Evolutionary conservation across 2,797 vertebrate species (phyloP).

Genomic region (Sebastes oblongus): DNA sequence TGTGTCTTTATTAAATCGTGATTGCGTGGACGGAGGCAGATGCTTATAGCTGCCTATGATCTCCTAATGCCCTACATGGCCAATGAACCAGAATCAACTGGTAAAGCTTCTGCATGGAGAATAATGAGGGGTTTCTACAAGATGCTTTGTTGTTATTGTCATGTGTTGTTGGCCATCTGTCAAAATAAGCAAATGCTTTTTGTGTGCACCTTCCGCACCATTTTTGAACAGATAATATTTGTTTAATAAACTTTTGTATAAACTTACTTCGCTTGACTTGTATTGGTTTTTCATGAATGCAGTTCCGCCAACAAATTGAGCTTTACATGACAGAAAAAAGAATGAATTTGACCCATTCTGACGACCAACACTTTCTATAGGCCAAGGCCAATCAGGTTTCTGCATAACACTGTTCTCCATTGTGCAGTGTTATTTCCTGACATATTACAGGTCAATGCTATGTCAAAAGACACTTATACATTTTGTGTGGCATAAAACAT

Average conservation of each 20-base stretch:
- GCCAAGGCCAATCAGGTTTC: neutral
- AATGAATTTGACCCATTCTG: neutral
- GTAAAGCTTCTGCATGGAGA: constrained; percentile 57
- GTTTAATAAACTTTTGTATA: constrained; percentile 67
- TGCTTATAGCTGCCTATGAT: constrained; percentile 70
- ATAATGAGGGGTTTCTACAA: constrained; percentile 66
- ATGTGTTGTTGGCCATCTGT: constrained; percentile 55
- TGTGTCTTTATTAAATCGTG: constrained; percentile 32
- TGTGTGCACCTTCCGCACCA: constrained; percentile 29
- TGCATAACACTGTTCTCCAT: neutral
- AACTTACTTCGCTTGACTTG: constrained; percentile 9
- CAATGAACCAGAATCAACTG: constrained; percentile 76
- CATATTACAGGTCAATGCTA: neutral
- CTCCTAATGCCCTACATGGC: constrained; percentile 69
- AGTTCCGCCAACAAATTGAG: neutral
- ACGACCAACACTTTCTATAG: neutral
- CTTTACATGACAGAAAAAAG: neutral
- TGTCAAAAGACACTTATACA: neutral
- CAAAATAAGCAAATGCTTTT: constrained; percentile 25
- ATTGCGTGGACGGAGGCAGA: constrained; percentile 69
- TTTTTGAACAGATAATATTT: constrained; percentile 57
- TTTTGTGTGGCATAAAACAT: neutral
- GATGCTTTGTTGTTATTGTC: constrained; percentile 53
- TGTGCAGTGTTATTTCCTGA: neutral
- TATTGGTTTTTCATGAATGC: neutral